Percentiles rank a stretch among this genome's conserved stretches.
These are phyloP conservation scores for Diarsia brunnea DNA, from an alignment of 2,888 invertebrate species.

Conservation along the genomic window DNA sequence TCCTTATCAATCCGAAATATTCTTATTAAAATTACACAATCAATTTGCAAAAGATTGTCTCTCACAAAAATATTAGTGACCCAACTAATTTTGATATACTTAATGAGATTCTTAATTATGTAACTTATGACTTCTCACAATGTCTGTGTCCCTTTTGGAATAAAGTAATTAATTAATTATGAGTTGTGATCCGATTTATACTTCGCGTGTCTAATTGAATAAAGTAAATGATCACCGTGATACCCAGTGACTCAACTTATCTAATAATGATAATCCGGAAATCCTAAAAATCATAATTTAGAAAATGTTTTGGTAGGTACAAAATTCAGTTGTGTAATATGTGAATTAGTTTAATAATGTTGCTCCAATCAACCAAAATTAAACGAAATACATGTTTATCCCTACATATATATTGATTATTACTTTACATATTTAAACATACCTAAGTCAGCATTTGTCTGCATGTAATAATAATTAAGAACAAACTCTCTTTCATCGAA, in stretches of 20 bases:
- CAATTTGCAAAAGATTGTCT: not conserved
- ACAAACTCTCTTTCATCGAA: constrained; percentile 1
- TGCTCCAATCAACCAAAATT: not conserved
- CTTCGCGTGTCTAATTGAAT: constrained; percentile 34
- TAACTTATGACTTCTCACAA: constrained; percentile 49
- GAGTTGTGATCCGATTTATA: constrained; percentile 45
- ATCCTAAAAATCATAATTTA: not conserved
- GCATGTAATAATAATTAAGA: constrained; percentile 10
- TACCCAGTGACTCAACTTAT: constrained; percentile 13
- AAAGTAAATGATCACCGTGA: constrained; percentile 39
- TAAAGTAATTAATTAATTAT: constrained; percentile 53
- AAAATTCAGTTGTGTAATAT: not conserved
- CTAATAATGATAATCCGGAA: constrained; percentile 15
- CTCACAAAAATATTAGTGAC: constrained; percentile 30
- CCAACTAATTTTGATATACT: constrained; percentile 36
- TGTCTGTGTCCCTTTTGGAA: constrained; percentile 38
- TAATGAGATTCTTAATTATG: constrained; percentile 56
- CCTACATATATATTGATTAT: not conserved
- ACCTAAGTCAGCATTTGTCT: not conserved
- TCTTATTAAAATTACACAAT: constrained; percentile 16
- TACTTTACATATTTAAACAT: not conserved
- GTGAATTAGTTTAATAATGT: not conserved
- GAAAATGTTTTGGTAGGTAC: not conserved
- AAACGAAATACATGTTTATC: not conserved
- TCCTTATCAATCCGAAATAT: not conserved